phyloP scores from a whole-genome alignment of 92 coral and sea anemone genomes.

The Chrysogorgia sp. region DNA sequence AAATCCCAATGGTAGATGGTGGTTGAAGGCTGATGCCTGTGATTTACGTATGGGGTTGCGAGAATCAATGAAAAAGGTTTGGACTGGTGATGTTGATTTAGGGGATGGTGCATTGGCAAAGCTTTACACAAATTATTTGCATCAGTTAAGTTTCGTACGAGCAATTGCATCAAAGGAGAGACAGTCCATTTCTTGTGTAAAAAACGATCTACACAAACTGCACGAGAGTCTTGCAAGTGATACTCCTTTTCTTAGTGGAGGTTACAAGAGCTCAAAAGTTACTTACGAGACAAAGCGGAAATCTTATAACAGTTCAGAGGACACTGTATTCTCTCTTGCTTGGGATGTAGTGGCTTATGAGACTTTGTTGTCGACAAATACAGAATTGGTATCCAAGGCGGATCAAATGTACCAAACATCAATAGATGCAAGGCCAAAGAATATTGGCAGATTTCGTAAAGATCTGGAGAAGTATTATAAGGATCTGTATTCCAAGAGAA shows the following conservation, averaged over 20 bases:
- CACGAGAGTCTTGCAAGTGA: conserved; percentile 3
- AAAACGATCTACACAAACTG: background rate
- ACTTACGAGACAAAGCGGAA: conserved; percentile 31
- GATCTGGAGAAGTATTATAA: background rate
- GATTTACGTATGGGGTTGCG: conserved; percentile 44
- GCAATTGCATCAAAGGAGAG: background rate
- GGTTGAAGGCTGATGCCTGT: conserved; percentile 52
- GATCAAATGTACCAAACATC: background rate
- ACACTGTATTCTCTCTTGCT: conserved; percentile 39
- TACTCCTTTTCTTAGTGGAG: conserved; percentile 1
- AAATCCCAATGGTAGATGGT: conserved; percentile 50
- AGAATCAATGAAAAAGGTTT: conserved; percentile 41
- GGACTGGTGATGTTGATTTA: conserved; percentile 50
- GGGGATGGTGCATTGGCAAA: conserved; percentile 45
- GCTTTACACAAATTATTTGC: conserved; percentile 4
- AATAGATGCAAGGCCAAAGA: background rate
- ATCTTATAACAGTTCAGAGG: conserved; percentile 15
- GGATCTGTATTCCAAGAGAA: conserved; percentile 9
- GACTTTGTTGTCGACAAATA: conserved; percentile 11
- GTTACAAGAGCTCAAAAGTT: conserved; percentile 29
- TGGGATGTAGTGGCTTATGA: conserved; percentile 50
- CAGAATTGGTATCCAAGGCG: background rate
- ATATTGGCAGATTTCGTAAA: background rate
- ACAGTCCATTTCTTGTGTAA: background rate
- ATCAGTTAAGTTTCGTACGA: background rate